A percentile compares a stretch with the other conserved stretches of the same genome.
These are phyloP conservation scores for Cerastis rubricosa DNA, from an alignment of 2,888 invertebrate genomes.

Conservation along the genomic window DNA sequence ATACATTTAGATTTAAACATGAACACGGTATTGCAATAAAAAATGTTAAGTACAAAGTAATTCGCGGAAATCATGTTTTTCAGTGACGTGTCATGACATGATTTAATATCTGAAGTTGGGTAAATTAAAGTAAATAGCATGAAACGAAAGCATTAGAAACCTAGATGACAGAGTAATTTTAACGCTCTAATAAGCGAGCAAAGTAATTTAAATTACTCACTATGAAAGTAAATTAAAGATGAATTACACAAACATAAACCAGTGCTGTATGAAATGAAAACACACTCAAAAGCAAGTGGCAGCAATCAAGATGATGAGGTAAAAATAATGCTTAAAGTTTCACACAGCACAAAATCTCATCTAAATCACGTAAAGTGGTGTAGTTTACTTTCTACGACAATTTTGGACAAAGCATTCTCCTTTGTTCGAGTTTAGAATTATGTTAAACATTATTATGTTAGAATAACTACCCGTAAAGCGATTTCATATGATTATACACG, in stretches of 20 bases:
- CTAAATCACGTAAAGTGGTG: constrained; percentile 55
- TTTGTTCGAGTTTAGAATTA: constrained; percentile 73
- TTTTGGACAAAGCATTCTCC: constrained; percentile 67
- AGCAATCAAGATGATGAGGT: constrained; percentile 61
- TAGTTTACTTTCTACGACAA: constrained; percentile 69
- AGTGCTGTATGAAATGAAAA: constrained; percentile 58
- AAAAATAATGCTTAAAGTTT: constrained; percentile 61
- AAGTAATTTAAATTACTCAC: constrained; percentile 50
- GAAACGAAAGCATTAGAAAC: constrained; percentile 34
- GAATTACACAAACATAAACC: constrained; percentile 59
- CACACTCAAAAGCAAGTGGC: constrained; percentile 33
- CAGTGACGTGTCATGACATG: constrained; percentile 30
- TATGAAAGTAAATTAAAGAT: constrained; percentile 57
- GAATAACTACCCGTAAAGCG: constrained; percentile 76
- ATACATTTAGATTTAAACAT: constrained; percentile 81
- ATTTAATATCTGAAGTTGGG: constrained; percentile 48
- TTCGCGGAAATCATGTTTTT: constrained; percentile 70
- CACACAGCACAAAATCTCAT: constrained; percentile 63
- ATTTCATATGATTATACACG: constrained; percentile 78
- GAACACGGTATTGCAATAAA: constrained; percentile 68
- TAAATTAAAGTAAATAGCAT: constrained; percentile 17
- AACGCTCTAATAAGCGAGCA: constrained; percentile 46
- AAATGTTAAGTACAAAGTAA: constrained; percentile 71
- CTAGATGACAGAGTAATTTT: constrained; percentile 29
- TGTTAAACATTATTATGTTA: constrained; percentile 74